Base-by-base conservation (phyloP, 2,113 vertebrate species). In the Platycercus adscitus region DNA sequence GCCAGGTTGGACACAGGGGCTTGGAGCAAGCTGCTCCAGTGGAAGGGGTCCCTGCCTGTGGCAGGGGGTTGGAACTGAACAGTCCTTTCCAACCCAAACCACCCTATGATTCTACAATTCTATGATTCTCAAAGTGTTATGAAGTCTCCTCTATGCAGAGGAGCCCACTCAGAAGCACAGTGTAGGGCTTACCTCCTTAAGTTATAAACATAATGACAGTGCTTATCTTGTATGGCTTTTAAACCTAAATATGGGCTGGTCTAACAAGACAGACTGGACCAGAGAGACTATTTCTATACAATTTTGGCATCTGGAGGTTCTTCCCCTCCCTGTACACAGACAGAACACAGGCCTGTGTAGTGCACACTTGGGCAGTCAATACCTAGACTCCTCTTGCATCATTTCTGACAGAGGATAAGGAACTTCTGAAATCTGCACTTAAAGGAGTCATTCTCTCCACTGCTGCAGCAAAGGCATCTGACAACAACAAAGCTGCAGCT, bases 251-350 rank as follows among this genome's bases (percentile, higher is more conserved):
- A n/a, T 0, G 1, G 9, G 3, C 26, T 56, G 55, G 3, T n/a
- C 20, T 58, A 6, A 8, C 9, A 0, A 0, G 6, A 41, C 0
- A 0, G 5, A n/a, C 0, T 49, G 28, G n/a, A 24, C 11, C 26
- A 11, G 28, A 17, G 28, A 24, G 52, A 41, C 5, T 2, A 7
- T 0, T 4, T 3, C 26, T 12, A 0, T 2, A 4, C 1, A 8
- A 28, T 39, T 49, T 9, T 18, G 4, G 14, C 5, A 16, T 11
- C 37, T 29, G 7, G 29, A 68, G 28, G 31, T 19, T 63, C 11
- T 9, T 1, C 7, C 7, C 21, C 12, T 21, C 16, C 14, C n/a
- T 63, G 3, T 1, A 35, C 31, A 5, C 5, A 33, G 29, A 37
- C 33, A 73, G 39, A 53, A 24, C 21, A 28, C 0, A 9, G 8